Evolutionary conservation across 1,140 invertebrate species (phyloP), one percentile per base, ranked within the genome.

Genomic region (Drosophila bipectinata): DNA sequence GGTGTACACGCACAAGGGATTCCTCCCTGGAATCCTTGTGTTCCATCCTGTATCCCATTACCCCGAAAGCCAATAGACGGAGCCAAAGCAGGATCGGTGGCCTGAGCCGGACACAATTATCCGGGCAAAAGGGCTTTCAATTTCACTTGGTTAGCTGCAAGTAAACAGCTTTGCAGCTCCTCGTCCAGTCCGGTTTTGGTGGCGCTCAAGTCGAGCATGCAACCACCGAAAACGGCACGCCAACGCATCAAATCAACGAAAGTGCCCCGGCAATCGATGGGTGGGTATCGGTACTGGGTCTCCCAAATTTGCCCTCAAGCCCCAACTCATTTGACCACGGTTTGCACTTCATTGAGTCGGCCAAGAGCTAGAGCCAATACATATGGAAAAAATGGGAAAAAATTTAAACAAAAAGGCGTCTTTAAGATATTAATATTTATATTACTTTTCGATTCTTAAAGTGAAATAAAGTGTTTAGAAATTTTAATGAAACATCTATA

Each of bases 231-330:
- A 78, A 75, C 75, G 78, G 83, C 82, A 87, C 83, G 82, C 83
- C 87, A 87, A 88, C 83, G 82, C 82, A 87, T 87, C 83, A 87
- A 88, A 87, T 88, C 82, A 87, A 88, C 78, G 82, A 82, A 87
- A 87, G 82, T 87, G 78, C 74, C 68, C 69, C 34, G 63, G 37
- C 26, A 62, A 37, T 37, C 34, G 34, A 37, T 37, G 34, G 34
- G 34, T 37, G 34, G 12, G 34, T 37, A 12, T 48, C 52, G 64
- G 56, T 26, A 14, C 41, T 58, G 39, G 52, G 56, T 26, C 18
- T 41, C 62, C 32, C 18, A 21, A 47, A 6, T 44, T 8, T 15
- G 14, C 41, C 41, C 44, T 9, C 44, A 10, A 26, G 21, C 26
- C 34, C 26, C 57, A 26, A 30, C 57, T 58, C 34, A 68, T 56